A percentile compares a stretch with the other conserved stretches of the same genome.
Conservation (phyloP, 2,888 invertebrate species). For the Dinocampus coccinellae region DNA sequence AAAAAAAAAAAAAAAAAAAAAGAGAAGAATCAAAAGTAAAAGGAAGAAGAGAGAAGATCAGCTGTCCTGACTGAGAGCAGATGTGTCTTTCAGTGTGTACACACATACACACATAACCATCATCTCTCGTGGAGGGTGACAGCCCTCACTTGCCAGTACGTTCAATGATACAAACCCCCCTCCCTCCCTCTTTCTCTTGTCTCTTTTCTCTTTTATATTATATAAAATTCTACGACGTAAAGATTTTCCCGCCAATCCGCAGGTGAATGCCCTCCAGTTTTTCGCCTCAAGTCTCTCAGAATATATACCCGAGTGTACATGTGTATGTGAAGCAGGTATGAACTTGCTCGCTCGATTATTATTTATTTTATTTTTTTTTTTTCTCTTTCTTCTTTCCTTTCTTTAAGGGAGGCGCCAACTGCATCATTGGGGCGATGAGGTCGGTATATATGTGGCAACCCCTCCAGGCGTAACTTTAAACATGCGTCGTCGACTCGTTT, state of each 20-base stretch:
- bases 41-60: neutral
- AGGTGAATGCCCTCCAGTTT: constrained; percentile 42
- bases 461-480: neutral
- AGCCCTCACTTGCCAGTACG: neutral
- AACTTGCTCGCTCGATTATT: constrained; percentile 27
- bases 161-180: neutral
- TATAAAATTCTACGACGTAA: constrained; percentile 22
- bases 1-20: neutral
- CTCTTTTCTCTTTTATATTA: neutral
- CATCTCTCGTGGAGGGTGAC: neutral
- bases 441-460: neutral
- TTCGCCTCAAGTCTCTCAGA: constrained; percentile 15
- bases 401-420: constrained; percentile 15
- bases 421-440: constrained; percentile 1
- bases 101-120: neutral
- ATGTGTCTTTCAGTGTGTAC: neutral
- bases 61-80: constrained; percentile 3
- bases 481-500: constrained; percentile 29
- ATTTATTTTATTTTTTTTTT: neutral
- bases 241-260: constrained; percentile 37
- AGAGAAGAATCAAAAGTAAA: constrained; percentile 5
- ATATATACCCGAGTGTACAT: neutral
- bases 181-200: neutral
- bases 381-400: constrained; percentile 20
- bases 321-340: constrained; percentile 32